Evolutionary conservation across 2,113 vertebrate species (phyloP).

Genomic region (Abramis brama): DNA sequence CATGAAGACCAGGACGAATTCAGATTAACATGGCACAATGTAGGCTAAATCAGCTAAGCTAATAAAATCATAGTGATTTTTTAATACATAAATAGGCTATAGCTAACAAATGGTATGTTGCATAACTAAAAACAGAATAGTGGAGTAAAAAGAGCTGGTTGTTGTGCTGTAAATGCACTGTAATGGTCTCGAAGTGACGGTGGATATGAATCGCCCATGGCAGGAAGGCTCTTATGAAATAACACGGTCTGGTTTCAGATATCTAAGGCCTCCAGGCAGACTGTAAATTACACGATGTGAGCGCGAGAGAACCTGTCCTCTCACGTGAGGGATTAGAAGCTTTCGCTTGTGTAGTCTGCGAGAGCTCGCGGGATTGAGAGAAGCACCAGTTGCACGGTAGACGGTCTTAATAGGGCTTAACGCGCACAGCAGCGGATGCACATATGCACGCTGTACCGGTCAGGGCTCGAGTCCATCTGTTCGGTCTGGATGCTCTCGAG

Average conservation of each 20-base stretch:
- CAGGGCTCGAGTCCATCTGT: constrained; percentile 80
- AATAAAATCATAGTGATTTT: background rate
- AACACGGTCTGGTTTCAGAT: constrained; percentile 18
- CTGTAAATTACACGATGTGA: constrained; percentile 51
- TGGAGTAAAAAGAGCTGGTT: background rate
- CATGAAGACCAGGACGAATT: background rate
- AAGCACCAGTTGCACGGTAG: constrained; percentile 78
- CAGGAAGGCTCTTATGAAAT: constrained; percentile 30
- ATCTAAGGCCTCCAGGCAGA: constrained; percentile 34
- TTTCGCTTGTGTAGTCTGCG: constrained; percentile 50
- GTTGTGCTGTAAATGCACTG: background rate
- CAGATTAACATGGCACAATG: background rate
- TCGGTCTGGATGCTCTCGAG: constrained; percentile 59
- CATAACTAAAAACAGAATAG: background rate
- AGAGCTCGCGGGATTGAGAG: constrained; percentile 54
- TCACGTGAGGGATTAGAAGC: constrained; percentile 55
- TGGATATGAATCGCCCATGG: background rate
- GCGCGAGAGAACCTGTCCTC: constrained; percentile 48
- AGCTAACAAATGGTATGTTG: background rate
- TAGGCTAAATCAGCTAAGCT: background rate
- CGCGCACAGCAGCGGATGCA: constrained; percentile 61
- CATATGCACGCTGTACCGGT: constrained; percentile 80
- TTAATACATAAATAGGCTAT: background rate
- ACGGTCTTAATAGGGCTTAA: constrained; percentile 71
- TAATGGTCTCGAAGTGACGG: background rate